phyloP scores from a whole-genome alignment of 2,888 invertebrate genomes.

The Aelia acuminata region DNA sequence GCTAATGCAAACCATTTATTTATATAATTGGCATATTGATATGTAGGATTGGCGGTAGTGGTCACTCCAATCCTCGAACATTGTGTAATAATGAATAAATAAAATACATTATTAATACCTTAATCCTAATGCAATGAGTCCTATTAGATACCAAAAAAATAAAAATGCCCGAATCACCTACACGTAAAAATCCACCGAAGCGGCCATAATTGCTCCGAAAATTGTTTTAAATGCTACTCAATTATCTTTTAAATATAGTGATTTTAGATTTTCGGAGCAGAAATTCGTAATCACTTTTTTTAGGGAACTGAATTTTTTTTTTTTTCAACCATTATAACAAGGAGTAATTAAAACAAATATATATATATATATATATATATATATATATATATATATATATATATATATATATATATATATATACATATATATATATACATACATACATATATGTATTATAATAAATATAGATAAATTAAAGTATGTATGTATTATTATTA shows the following conservation, averaged over 20 bases:
- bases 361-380: too few relatives aligned
- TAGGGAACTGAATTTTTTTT: too few relatives aligned
- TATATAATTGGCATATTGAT: slow-evolving; percentile 28
- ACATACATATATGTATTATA: too few relatives aligned
- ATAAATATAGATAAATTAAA: too few relatives aligned
- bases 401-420: too few relatives aligned
- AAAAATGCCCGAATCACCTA: neutral
- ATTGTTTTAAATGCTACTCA: slow-evolving; percentile 26
- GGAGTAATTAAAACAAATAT: too few relatives aligned
- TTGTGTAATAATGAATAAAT: neutral
- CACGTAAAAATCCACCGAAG: neutral
- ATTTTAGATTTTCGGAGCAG: neutral
- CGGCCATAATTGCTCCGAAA: neutral
- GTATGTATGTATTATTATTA: too few relatives aligned
- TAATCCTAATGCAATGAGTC: too few relatives aligned
- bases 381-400: too few relatives aligned
- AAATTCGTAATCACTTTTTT: neutral
- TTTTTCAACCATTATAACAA: too few relatives aligned
- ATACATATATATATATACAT: too few relatives aligned
- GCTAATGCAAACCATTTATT: slow-evolving; percentile 2
- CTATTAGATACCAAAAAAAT: too few relatives aligned
- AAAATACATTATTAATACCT: neutral
- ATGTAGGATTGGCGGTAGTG: neutral
- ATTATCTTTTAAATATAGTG: slow-evolving; percentile 19
- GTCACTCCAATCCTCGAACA: neutral